A percentile compares a stretch with the other conserved stretches of the same genome.
Evolutionary conservation across 2,113 vertebrate genomes (phyloP).

Genomic region (Pangasianodon hypophthalmus): DNA sequence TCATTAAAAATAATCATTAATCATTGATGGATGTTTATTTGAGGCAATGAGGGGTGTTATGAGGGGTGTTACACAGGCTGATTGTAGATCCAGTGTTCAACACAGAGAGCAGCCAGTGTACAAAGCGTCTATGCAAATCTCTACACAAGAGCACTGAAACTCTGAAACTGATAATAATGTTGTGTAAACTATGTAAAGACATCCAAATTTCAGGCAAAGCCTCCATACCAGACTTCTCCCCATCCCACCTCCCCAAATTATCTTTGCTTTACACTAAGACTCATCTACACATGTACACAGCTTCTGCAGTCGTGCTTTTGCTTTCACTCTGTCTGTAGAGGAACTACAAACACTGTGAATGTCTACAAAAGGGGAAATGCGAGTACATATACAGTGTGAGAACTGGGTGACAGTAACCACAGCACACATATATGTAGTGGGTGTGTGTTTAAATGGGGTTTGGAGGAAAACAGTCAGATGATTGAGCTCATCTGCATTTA

Average conservation of each 20-base stretch:
- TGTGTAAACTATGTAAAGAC: background rate
- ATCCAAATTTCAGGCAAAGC: background rate
- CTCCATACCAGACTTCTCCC: no score
- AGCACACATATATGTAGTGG: background rate
- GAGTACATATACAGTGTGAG: slow-evolving; percentile 18
- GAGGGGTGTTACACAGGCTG: background rate
- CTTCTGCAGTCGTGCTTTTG: background rate
- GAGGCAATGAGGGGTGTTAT: no score
- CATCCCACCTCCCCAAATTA: background rate
- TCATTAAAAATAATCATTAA: background rate
- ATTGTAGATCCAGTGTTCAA: background rate
- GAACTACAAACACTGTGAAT: background rate
- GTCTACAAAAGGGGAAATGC: slow-evolving; percentile 15
- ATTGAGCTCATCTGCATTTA: background rate
- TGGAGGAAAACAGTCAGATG: background rate
- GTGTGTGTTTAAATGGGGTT: background rate
- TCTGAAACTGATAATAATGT: background rate
- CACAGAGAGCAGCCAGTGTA: no score
- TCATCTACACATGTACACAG: background rate
- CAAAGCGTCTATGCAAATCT: background rate
- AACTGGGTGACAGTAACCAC: slow-evolving; percentile 22
- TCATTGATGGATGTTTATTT: background rate
- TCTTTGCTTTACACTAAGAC: background rate
- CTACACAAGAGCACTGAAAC: background rate
- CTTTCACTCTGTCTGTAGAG: background rate